These are phyloP conservation scores for Ditula angustiorana DNA, from an alignment of 2,888 invertebrate species.

Conservation along the genomic window DNA sequence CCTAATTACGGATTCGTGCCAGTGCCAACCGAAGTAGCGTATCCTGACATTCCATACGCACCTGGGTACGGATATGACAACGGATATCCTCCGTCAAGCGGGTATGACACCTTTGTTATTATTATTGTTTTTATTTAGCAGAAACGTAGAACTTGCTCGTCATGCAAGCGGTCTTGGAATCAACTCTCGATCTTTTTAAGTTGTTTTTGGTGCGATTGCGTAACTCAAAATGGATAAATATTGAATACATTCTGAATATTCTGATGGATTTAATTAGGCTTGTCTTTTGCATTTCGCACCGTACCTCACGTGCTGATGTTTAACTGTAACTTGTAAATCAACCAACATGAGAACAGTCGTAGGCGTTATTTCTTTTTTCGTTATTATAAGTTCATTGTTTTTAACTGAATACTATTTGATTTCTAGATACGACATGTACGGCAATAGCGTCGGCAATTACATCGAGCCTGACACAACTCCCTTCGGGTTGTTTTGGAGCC, in stretches of 20 bases:
- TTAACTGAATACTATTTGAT: constrained; percentile 24
- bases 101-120: constrained; percentile 55
- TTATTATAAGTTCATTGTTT: constrained; percentile 1
- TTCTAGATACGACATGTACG: constrained; percentile 74
- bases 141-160: too few species aligned
- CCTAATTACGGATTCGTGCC: constrained; percentile 63
- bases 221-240: too few species aligned
- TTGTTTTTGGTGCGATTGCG: too few species aligned
- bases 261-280: too few species aligned
- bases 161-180: too few species aligned
- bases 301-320: too few species aligned
- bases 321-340: too few species aligned
- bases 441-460: constrained; percentile 58
- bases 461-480: constrained; percentile 72
- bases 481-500: constrained; percentile 72
- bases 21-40: constrained; percentile 64
- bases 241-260: too few species aligned
- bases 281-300: too few species aligned
- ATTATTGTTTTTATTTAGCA: neutral
- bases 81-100: constrained; percentile 59
- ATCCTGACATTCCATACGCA: constrained; percentile 76
- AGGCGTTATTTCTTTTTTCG: neutral
- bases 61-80: constrained; percentile 72
- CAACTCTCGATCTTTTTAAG: neutral
- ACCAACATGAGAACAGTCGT: constrained; percentile 11